Conservation (phyloP, 2,888 invertebrate genomes). For the Calameuta pallipes region DNA sequence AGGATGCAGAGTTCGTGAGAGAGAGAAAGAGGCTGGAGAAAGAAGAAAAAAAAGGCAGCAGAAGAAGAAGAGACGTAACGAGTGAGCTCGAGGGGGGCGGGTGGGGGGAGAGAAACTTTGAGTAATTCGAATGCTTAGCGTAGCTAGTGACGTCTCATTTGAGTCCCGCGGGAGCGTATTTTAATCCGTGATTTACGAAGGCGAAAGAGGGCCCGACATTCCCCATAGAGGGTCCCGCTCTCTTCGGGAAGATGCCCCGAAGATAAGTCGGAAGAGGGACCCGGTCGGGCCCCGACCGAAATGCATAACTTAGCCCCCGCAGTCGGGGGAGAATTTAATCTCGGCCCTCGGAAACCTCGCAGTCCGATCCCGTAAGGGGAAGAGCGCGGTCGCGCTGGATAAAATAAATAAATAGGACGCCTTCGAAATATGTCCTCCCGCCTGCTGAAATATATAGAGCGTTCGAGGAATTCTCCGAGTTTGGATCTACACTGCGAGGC, state of each 20-base stretch:
- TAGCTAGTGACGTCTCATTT: slow-evolving; percentile 52
- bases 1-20: not conserved
- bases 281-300: slow-evolving; percentile 47
- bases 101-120: not conserved
- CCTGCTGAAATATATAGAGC: slow-evolving; percentile 55
- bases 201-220: slow-evolving; percentile 25
- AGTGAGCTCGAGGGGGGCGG: not conserved
- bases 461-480: slow-evolving; percentile 38
- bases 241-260: slow-evolving; percentile 45
- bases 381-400: slow-evolving; percentile 24
- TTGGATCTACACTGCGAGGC: slow-evolving; percentile 7
- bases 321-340: slow-evolving; percentile 53
- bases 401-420: slow-evolving; percentile 55
- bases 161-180: slow-evolving; percentile 48
- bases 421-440: slow-evolving; percentile 55
- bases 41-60: not conserved
- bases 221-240: slow-evolving; percentile 27
- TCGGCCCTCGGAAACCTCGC: slow-evolving; percentile 24
- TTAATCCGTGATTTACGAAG: slow-evolving; percentile 58
- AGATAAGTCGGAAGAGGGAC: slow-evolving; percentile 51
- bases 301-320: slow-evolving; percentile 56
- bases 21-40: not conserved
- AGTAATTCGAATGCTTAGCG: slow-evolving; percentile 4
- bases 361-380: not conserved
- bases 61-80: not conserved